Evolutionary conservation across 35 echinoderm and acorn worm genomes (phyloP).

Genomic region (Heliocidaris erythrogramma): DNA sequence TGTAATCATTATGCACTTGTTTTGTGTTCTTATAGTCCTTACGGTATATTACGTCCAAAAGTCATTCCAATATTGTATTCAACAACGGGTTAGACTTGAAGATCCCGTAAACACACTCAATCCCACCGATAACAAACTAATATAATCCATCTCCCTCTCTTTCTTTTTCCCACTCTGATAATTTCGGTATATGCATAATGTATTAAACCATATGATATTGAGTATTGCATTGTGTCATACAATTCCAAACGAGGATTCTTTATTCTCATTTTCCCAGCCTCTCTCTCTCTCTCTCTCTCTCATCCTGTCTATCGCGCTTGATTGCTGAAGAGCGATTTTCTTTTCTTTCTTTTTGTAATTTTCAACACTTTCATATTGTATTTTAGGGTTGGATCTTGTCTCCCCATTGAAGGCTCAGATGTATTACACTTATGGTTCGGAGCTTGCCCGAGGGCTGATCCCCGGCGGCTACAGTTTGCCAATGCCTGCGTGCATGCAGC

Average conservation of each 20-base stretch:
- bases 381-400: neutral
- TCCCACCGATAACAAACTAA: neutral
- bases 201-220: constrained; percentile 39
- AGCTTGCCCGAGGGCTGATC: constrained; percentile 1
- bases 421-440: constrained; percentile 25
- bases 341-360: constrained; percentile 6
- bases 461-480: constrained; percentile 20
- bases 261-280: neutral
- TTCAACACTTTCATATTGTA: constrained; percentile 28
- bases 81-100: neutral
- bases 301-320: neutral
- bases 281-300: neutral
- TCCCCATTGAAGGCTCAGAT: neutral
- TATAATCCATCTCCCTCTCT: neutral
- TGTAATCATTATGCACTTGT: no score
- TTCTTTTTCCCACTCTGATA: neutral
- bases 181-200: constrained; percentile 38
- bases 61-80: neutral
- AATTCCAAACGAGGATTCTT: neutral
- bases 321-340: neutral
- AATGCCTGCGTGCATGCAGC: constrained; percentile 34
- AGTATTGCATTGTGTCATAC: constrained; percentile 25
- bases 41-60: no score
- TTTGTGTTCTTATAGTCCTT: no score
- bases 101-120: neutral